phyloP scores from a whole-genome alignment of 2,113 vertebrate genomes.

The Redunca redunca region DNA sequence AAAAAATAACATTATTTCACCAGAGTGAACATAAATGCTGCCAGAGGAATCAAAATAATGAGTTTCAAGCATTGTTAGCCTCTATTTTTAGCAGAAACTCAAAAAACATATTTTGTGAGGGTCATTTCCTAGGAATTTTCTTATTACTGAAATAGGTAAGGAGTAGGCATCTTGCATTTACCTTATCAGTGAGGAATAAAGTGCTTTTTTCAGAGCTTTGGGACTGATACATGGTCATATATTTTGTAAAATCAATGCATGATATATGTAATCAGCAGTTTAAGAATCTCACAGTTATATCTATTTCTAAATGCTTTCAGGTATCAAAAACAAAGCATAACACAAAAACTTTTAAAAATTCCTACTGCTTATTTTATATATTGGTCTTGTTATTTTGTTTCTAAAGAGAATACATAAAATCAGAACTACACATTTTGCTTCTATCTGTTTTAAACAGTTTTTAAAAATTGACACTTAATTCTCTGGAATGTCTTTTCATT shows the following conservation, averaged over 20 bases:
- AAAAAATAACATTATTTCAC: neutral
- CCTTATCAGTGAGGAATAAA: neutral
- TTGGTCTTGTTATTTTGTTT: neutral
- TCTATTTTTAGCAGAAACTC: conserved; percentile 6
- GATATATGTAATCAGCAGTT: neutral
- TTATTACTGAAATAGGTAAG: neutral
- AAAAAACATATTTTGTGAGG: neutral
- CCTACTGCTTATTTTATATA: neutral
- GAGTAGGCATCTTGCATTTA: neutral
- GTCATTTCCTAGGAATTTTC: neutral
- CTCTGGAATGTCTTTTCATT: neutral
- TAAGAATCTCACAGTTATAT: neutral
- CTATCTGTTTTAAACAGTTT: neutral
- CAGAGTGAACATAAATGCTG: neutral
- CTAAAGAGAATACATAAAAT: neutral
- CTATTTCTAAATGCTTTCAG: neutral
- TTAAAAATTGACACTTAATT: neutral
- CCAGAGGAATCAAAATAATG: neutral
- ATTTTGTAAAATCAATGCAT: neutral
- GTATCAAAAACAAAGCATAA: neutral
- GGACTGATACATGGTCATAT: rapidly evolving
- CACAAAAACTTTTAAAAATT: neutral
- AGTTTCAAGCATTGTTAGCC: neutral
- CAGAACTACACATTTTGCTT: neutral
- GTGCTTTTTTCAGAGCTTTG: neutral